phyloP scores from a whole-genome alignment of 2,888 invertebrate genomes.

The Troides helena region DNA sequence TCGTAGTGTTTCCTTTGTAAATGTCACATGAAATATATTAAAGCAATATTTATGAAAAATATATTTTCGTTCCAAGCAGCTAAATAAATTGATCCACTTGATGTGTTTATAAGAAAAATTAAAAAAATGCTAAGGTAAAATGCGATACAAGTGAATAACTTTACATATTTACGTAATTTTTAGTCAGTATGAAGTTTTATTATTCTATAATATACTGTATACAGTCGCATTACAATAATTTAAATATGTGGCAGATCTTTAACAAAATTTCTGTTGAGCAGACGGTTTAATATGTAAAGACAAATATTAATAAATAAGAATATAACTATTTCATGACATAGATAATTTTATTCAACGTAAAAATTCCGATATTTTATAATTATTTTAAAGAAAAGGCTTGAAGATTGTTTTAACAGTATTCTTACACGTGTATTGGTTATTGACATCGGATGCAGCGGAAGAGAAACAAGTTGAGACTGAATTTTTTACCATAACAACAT shows the following conservation, averaged over 20 bases:
- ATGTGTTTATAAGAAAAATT: too few species aligned
- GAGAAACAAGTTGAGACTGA: conserved; percentile 19
- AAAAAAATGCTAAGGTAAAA: too few species aligned
- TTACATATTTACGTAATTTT: not conserved
- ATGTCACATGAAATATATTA: too few species aligned
- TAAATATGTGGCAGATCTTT: not conserved
- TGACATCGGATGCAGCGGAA: conserved; percentile 15
- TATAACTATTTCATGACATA: not conserved
- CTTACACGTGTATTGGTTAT: conserved; percentile 4
- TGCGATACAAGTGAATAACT: not conserved
- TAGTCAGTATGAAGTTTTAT: not conserved
- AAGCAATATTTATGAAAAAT: too few species aligned
- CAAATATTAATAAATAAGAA: not conserved
- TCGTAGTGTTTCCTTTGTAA: too few species aligned
- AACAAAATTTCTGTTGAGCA: not conserved
- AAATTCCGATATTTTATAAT: not conserved
- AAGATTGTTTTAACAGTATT: not conserved
- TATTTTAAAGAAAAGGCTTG: not conserved
- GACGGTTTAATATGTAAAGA: not conserved
- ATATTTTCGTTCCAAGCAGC: too few species aligned
- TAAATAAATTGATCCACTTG: too few species aligned
- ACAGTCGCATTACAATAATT: not conserved
- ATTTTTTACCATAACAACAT: conserved; percentile 10
- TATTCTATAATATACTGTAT: not conserved
- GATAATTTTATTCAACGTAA: not conserved